phyloP scores from a whole-genome alignment of 1,140 invertebrate species.

The Copidosoma floridanum region DNA sequence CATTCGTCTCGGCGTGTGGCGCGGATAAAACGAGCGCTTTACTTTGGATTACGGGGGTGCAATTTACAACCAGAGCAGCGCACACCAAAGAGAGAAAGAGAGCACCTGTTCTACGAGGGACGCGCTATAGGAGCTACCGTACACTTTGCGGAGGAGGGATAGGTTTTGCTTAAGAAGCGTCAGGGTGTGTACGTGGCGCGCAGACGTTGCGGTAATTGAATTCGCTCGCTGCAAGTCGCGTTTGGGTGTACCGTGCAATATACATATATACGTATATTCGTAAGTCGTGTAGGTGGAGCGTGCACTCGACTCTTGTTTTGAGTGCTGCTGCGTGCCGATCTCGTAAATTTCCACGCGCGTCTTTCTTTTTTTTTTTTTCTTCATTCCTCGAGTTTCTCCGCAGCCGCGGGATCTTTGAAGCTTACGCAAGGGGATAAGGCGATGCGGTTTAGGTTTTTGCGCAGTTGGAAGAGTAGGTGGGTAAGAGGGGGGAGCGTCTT shows the following conservation, averaged over 20 bases:
- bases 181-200: constrained; percentile 49
- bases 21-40: constrained; percentile 57
- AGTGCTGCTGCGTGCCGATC: constrained; percentile 15
- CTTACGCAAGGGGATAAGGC: not conserved
- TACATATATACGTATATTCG: constrained; percentile 28
- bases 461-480: too few species aligned
- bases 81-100: too few species aligned
- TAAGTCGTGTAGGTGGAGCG: constrained; percentile 20
- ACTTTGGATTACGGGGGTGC: constrained; percentile 56
- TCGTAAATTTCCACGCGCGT: constrained; percentile 16
- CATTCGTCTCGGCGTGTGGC: constrained; percentile 53
- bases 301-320: not conserved
- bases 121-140: constrained; percentile 40
- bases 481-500: not conserved
- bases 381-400: not conserved
- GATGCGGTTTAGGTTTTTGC: constrained; percentile 1
- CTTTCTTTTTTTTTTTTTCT: not conserved
- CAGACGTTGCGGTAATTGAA: constrained; percentile 59
- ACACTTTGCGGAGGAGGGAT: constrained; percentile 19
- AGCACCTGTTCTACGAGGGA: constrained; percentile 54
- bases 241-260: constrained; percentile 26
- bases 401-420: constrained; percentile 10
- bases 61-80: constrained; percentile 56
- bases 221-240: constrained; percentile 47
- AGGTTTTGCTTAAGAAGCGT: too few species aligned